Conservation (phyloP, 2,888 invertebrate genomes). For the Papilio gigon region DNA sequence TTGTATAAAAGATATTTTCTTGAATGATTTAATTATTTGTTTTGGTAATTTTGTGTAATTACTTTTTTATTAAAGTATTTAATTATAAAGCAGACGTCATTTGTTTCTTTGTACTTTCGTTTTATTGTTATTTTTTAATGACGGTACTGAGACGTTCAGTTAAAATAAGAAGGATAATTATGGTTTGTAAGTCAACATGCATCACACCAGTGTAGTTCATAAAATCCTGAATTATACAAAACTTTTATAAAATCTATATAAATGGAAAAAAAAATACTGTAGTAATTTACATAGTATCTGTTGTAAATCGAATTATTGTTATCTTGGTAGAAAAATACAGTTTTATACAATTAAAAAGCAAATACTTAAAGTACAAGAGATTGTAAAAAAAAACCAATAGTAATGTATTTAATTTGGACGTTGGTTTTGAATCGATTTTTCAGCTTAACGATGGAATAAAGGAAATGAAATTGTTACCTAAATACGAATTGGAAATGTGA, state of each 20-base stretch:
- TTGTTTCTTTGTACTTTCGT: neutral
- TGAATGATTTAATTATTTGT: neutral
- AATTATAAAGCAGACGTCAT: neutral
- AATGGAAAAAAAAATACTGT: too few relatives aligned
- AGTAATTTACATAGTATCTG: too few relatives aligned
- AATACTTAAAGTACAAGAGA: too few relatives aligned
- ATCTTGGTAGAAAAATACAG: too few relatives aligned
- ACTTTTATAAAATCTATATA: neutral
- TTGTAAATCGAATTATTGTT: too few relatives aligned
- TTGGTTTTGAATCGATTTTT: neutral
- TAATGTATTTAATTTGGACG: too few relatives aligned
- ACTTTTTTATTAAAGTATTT: neutral
- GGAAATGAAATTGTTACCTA: neutral
- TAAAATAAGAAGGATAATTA: neutral
- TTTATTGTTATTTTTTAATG: neutral
- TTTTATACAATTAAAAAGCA: too few relatives aligned
- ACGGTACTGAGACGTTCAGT: neutral
- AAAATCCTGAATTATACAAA: neutral
- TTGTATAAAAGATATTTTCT: neutral
- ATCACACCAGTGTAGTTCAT: neutral
- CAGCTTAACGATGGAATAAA: neutral
- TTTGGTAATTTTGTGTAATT: neutral
- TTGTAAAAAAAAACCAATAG: too few relatives aligned
- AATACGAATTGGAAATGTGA: conserved; percentile 25
- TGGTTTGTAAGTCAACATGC: neutral